These are phyloP conservation scores for Omphaloscelis lunosa DNA, from an alignment of 2,888 invertebrate genomes.

Conservation along the genomic window DNA sequence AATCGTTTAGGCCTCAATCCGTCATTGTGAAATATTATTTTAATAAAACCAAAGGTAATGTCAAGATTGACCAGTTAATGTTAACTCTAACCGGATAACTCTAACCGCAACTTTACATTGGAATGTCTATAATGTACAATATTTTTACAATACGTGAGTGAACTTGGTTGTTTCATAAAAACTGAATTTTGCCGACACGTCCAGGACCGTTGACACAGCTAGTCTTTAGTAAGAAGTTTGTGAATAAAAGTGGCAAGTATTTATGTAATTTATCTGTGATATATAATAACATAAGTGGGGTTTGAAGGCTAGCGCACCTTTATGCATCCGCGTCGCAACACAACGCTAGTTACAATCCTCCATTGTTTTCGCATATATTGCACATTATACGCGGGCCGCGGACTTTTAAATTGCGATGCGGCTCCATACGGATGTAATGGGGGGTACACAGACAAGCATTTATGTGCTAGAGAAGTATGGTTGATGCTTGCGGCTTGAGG, in stretches of 20 bases:
- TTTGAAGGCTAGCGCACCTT: neutral
- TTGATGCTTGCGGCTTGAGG: neutral
- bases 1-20: neutral
- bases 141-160: conserved; percentile 19
- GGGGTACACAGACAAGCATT: neutral
- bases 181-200: neutral
- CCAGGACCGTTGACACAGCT: neutral
- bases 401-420: neutral
- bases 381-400: neutral
- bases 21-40: neutral
- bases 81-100: too few species aligned
- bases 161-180: neutral
- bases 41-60: neutral
- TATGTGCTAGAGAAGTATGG: neutral
- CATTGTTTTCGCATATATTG: neutral
- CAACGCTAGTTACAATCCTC: neutral
- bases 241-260: neutral
- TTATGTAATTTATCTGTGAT: neutral
- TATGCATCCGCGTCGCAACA: neutral
- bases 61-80: neutral
- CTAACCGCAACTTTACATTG: conserved; percentile 1
- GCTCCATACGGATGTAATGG: neutral
- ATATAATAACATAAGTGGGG: neutral
- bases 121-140: conserved; percentile 49
- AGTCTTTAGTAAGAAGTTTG: neutral